Evolutionary conservation across 2,113 vertebrate genomes (phyloP), one percentile per base, ranked within the genome.

Genomic region (Toxotes jaculatrix): DNA sequence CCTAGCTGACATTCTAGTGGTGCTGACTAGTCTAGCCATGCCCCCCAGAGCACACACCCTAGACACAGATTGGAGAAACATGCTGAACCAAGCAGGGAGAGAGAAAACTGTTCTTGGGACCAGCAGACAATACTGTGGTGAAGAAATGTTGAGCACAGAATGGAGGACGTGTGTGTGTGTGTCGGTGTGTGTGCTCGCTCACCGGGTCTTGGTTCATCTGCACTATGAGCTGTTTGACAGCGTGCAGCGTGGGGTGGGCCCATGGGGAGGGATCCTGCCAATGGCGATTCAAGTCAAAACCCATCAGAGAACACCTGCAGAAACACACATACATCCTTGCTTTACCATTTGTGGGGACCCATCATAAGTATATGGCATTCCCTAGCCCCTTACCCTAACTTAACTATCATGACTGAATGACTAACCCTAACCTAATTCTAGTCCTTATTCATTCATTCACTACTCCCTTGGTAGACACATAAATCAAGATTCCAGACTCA

Each of bases 251-350:
- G 14, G 98, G 98, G 65, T 99, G 98, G 53, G 96, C 98, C 98
- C 97, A 98, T 0, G 97, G 96, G 84, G 97, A 99, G 2, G 98
- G 98, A 84, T 98, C 98, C 83, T 97, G 96, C 98, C 98, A 99
- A 93, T 98, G 97, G 32, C 98, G 97, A 92, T 99, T 99, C 92
- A 99, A 94, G 92, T 99, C 98, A 36, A 99, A 98, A 3, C 98
- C 98, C 98, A 99, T 97, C 91, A 99, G 90, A 81, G 98, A 99
- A 93, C 97, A 99, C 94, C 98, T 99, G 93, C 71, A 72, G 1
- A 89, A 79, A 89, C 31, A 83, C 60, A 79, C 45, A 83, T 56
- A 75, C 62, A 85, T 27, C 27, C 27, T 27, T 27, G 27, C 27
- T 1, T 27, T 27, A 27, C 27, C 27, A 27, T 27, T 27, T 27